These are phyloP conservation scores for Muntiacus reevesi DNA, from an alignment of 2,113 vertebrate species.

Conservation along the genomic window DNA sequence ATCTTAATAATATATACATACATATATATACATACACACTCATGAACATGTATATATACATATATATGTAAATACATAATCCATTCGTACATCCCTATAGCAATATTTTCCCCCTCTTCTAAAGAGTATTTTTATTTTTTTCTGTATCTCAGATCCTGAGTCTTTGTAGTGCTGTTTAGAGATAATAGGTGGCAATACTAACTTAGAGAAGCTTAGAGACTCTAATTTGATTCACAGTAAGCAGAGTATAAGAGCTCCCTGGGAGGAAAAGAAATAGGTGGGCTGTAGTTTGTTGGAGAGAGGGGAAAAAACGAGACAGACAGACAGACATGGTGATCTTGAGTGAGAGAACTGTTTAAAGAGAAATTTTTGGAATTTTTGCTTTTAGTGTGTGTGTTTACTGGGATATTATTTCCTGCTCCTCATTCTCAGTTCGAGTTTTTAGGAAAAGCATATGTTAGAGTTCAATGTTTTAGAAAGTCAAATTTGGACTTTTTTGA, in stretches of 20 bases:
- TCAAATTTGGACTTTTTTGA: conserved; percentile 10
- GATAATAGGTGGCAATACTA: not conserved
- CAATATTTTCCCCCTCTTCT: not conserved
- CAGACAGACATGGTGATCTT: not conserved
- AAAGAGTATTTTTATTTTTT: conserved; percentile 16
- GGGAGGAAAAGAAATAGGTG: not conserved
- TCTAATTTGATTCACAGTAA: not conserved
- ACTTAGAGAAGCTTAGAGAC: not conserved
- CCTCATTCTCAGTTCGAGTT: not conserved
- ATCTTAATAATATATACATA: not conserved
- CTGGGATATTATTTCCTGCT: not conserved
- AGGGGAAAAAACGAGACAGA: not conserved
- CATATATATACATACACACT: not conserved
- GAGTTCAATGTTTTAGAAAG: not conserved
- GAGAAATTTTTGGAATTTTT: not conserved
- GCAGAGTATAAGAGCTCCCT: not conserved
- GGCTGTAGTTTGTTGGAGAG: not conserved
- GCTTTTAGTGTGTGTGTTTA: not conserved
- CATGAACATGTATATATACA: not conserved
- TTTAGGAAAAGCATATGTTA: conserved; percentile 6
- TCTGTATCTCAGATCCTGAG: not conserved
- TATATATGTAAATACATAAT: not conserved
- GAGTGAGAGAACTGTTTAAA: not conserved
- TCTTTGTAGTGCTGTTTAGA: not conserved
- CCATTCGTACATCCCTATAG: not conserved